phyloP scores from a whole-genome alignment of 1,140 invertebrate species.

The Sarcophaga bullata region DNA sequence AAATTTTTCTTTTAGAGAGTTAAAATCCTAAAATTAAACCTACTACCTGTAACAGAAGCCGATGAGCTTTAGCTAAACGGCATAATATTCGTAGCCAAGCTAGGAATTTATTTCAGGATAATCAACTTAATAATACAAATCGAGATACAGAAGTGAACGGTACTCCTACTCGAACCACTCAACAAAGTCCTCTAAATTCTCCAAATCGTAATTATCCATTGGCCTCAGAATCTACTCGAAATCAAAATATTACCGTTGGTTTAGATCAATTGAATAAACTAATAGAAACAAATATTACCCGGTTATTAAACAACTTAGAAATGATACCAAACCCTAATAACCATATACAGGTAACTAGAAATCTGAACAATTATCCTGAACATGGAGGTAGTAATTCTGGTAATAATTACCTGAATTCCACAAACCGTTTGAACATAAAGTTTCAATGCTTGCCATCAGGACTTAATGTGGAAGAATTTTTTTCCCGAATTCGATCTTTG shows the following conservation, averaged over 20 bases:
- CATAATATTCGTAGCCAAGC: neutral
- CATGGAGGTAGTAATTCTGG: neutral
- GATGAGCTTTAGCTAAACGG: neutral
- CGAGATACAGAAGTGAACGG: neutral
- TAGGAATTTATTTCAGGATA: no score
- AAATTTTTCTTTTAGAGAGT: neutral
- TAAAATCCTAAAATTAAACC: neutral
- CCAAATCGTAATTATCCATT: neutral
- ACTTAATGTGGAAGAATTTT: conserved; percentile 5
- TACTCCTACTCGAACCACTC: neutral
- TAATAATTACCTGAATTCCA: neutral
- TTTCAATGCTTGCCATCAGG: neutral
- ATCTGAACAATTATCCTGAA: neutral
- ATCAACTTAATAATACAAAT: neutral
- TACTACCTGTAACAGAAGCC: neutral
- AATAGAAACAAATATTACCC: neutral
- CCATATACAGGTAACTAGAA: neutral
- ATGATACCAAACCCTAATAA: neutral
- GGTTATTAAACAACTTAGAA: neutral
- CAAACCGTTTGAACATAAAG: neutral
- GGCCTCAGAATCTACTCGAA: neutral
- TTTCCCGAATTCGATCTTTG: neutral
- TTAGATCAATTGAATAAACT: neutral
- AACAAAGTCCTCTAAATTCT: neutral
- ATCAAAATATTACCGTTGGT: neutral